These are phyloP conservation scores for Dysmachus trigonus DNA, from an alignment of 2,888 invertebrate genomes.

Conservation along the genomic window DNA sequence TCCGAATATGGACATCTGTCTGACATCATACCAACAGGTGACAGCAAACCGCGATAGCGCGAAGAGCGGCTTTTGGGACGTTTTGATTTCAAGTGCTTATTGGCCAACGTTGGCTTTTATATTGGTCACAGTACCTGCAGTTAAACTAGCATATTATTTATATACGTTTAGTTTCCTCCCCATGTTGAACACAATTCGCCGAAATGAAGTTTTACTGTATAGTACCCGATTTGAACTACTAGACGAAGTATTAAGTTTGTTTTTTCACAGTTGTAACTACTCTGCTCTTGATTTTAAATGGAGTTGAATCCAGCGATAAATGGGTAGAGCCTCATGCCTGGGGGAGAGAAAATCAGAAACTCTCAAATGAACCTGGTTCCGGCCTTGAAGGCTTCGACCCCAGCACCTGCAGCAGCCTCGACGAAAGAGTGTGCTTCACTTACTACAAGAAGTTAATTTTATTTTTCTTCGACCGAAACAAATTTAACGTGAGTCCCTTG, in stretches of 20 bases:
- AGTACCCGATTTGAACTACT: not conserved
- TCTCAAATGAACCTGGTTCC: not conserved
- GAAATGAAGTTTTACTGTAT: not conserved
- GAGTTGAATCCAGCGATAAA: not conserved
- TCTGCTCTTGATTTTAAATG: not conserved
- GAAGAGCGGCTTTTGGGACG: not conserved
- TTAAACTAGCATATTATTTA: not conserved
- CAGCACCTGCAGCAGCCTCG: not conserved
- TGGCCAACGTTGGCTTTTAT: not conserved
- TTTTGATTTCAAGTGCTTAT: not conserved
- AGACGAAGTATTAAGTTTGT: not conserved
- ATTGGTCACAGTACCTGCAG: not conserved
- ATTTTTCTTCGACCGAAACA: not conserved
- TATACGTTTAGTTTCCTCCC: not conserved
- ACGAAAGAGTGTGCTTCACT: not conserved
- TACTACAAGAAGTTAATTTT: slow-evolving; percentile 27
- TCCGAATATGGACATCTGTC: not conserved
- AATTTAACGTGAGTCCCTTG: not conserved
- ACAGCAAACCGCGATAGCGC: not conserved
- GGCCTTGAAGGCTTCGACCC: not conserved
- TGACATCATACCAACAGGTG: not conserved
- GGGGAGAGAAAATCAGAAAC: not conserved
- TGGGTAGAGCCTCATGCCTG: slow-evolving; percentile 38
- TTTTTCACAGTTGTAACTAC: not conserved
- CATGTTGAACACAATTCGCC: not conserved